Percentiles rank a stretch among this genome's conserved stretches.
Evolutionary conservation across 2,113 vertebrate species (phyloP).

Genomic region (Jaculus jaculus): DNA sequence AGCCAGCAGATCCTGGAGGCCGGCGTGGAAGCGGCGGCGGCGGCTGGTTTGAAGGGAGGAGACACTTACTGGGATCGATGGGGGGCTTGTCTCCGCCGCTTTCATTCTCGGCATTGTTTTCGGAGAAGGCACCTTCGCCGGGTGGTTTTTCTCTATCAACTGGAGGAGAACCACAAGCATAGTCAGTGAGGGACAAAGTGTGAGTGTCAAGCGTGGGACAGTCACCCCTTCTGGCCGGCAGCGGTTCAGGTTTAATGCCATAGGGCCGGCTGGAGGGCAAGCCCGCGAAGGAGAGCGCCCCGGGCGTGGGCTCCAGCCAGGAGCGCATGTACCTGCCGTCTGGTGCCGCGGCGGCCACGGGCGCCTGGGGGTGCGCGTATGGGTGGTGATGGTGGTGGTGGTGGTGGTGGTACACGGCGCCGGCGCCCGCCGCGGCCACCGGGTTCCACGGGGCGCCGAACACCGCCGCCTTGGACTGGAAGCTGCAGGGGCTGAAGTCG

Average conservation of each 20-base stretch:
- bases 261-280: slow-evolving; percentile 94
- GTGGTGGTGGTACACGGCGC: slow-evolving; percentile 88
- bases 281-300: slow-evolving; percentile 95
- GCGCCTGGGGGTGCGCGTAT: slow-evolving; percentile 92
- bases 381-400: slow-evolving; percentile 91
- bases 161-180: slow-evolving; percentile 91
- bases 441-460: slow-evolving; percentile 95
- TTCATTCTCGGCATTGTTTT: slow-evolving; percentile 88
- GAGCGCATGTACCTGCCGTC: slow-evolving; percentile 96
- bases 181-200: slow-evolving; percentile 94
- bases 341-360: slow-evolving; percentile 91
- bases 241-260: slow-evolving; percentile 96
- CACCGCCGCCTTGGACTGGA: slow-evolving; percentile 94
- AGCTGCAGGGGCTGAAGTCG: slow-evolving; percentile 93
- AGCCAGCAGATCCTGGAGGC: slow-evolving; percentile 71
- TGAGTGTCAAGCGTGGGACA: slow-evolving; percentile 94
- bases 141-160: slow-evolving; percentile 92
- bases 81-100: slow-evolving; percentile 89
- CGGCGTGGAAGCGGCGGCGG: slow-evolving; percentile 75
- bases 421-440: slow-evolving; percentile 91
- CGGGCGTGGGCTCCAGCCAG: slow-evolving; percentile 95
- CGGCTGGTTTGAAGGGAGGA: slow-evolving; percentile 40
- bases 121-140: slow-evolving; percentile 89
- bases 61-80: slow-evolving; percentile 93
- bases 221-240: slow-evolving; percentile 90